Evolutionary conservation across 2,888 invertebrate genomes (phyloP).

Genomic region (Heliconius charithonia): DNA sequence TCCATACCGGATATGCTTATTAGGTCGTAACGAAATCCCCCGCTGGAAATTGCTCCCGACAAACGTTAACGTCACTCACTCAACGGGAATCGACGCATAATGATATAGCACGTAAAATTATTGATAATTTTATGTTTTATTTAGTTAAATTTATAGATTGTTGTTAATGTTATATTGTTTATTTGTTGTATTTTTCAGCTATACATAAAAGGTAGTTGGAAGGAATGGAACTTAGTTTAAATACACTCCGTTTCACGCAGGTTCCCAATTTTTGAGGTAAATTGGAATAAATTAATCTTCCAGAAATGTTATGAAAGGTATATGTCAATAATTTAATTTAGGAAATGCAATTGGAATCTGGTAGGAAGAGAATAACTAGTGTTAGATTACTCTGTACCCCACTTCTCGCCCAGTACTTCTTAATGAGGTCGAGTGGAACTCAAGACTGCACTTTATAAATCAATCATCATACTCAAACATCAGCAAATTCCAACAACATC

Average conservation of each 20-base stretch:
- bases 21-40: slow-evolving; percentile 30
- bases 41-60: slow-evolving; percentile 21
- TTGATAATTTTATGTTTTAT: not conserved
- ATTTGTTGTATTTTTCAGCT: not conserved
- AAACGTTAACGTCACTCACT: slow-evolving; percentile 29
- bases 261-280: not conserved
- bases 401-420: too few relatives aligned
- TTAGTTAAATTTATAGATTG: not conserved
- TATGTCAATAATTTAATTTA: too few relatives aligned
- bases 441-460: too few relatives aligned
- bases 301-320: too few relatives aligned
- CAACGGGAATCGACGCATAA: slow-evolving; percentile 10
- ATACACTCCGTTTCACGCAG: not conserved
- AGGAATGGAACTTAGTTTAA: too few relatives aligned
- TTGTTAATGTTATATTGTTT: not conserved
- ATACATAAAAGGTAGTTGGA: not conserved
- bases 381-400: too few relatives aligned
- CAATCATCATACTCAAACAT: too few relatives aligned
- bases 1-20: slow-evolving; percentile 24
- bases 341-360: too few relatives aligned
- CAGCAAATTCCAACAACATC: too few relatives aligned
- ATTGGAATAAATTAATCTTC: too few relatives aligned
- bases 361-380: too few relatives aligned
- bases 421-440: too few relatives aligned
- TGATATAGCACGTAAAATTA: not conserved